Conservation (phyloP, 2,113 vertebrate species). For the Piliocolobus tephrosceles region DNA sequence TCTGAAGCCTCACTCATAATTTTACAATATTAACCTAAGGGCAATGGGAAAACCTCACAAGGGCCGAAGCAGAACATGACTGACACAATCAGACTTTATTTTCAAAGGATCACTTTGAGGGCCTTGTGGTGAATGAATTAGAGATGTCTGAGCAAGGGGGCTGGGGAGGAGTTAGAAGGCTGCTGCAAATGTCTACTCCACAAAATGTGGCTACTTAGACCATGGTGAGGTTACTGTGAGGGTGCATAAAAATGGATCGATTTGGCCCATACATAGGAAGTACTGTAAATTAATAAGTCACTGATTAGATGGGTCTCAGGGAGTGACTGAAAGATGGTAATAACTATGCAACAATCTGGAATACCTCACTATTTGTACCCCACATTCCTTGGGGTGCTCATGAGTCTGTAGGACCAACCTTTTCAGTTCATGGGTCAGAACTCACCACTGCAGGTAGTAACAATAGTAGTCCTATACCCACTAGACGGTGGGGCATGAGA, state of each 20-base stretch:
- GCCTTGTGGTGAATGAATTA: not conserved
- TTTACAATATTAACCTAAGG: not conserved
- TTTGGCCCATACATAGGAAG: not conserved
- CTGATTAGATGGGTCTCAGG: not conserved
- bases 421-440: not conserved
- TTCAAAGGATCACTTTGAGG: too few relatives aligned
- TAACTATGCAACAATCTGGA: not conserved
- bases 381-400: not conserved
- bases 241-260: not conserved
- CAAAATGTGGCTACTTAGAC: not conserved
- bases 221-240: not conserved
- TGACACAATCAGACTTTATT: too few relatives aligned
- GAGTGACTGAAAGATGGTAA: not conserved
- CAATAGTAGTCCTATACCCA: not conserved
- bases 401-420: not conserved
- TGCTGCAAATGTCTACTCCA: not conserved
- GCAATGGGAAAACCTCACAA: not conserved
- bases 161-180: not conserved
- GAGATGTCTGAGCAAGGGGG: not conserved
- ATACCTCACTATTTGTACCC: not conserved
- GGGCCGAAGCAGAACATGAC: not conserved
- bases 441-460: not conserved
- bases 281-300: not conserved
- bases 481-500: not conserved
- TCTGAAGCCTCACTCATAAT: not conserved